Evolutionary conservation across 2,888 invertebrate genomes (phyloP), one percentile per base, ranked within the genome.

Genomic region (Drosophila kuntzei): DNA sequence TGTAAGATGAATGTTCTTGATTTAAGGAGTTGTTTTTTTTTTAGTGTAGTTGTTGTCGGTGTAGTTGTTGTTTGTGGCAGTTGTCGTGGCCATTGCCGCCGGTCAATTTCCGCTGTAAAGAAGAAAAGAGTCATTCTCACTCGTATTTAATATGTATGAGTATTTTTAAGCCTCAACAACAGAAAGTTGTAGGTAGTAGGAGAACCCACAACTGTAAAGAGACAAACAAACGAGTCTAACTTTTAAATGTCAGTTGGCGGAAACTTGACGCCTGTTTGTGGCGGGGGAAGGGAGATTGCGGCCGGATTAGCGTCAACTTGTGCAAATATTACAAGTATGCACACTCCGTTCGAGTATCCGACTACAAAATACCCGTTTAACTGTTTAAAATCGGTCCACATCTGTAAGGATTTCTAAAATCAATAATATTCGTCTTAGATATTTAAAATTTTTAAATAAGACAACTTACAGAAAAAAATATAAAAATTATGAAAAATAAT

Each of bases 41-140:
- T n/a, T n/a, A n/a, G n/a, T 25, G 25, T 25, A 18, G 3, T n/a
- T n/a, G n/a, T 25, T 44, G 39, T 12, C 12, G 18, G 1, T 18
- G 12, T 25, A 14, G 3, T 44, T 25, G 3, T 25, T 25, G 11
- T 44, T 25, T 25, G 25, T 44, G 0, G 16, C 27, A 20, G 53
- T 43, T 70, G 44, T 70, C 43, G 58, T 57, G 49, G 50, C 43
- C 65, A 71, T 62, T 75, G 80, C 80, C 84, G 84, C 72, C 85
- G 82, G 82, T 72, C 86, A 86, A 85, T 85, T 84, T 85, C 85
- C 85, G 86, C 16, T 61, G n/a, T 11, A 18, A 64, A 68, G 65
- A 64, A 68, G 65, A 50, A 73, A 68, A 55, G 22, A 34, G 27
- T 14, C 20, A 43, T 22, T 49, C 29, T 18, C 27, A 39, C 36